Conservation (phyloP, 2,113 vertebrate species). For the Nasalis larvatus region DNA sequence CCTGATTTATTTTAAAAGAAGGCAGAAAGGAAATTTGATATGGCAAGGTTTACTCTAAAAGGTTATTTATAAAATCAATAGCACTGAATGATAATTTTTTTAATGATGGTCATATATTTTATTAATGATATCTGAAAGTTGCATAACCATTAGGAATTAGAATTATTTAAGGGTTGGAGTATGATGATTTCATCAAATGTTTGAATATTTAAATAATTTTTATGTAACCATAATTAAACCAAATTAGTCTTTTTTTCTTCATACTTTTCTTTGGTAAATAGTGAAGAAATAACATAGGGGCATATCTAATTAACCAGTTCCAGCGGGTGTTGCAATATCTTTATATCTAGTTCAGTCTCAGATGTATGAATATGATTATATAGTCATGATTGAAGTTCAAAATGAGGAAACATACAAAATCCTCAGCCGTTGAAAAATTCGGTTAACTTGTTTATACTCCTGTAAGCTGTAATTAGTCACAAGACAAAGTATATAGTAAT, state of each 20-base stretch:
- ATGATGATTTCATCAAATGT: background rate
- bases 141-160: background rate
- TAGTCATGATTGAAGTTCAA: conserved; percentile 31
- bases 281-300: background rate
- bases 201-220: conserved; percentile 52
- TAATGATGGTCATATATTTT: conserved; percentile 28
- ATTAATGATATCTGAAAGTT: conserved; percentile 24
- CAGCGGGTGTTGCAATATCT: background rate
- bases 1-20: background rate
- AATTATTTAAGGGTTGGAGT: conserved; percentile 11
- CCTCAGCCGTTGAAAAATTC: conserved; percentile 5
- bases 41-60: background rate
- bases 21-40: conserved; percentile 34
- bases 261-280: background rate
- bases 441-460: background rate
- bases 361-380: background rate
- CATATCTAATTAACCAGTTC: background rate
- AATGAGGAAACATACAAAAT: background rate
- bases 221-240: conserved; percentile 10
- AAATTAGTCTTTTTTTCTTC: background rate
- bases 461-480: background rate
- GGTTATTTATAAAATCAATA: background rate
- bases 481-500: background rate
- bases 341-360: conserved; percentile 2
- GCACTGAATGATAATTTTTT: conserved; percentile 11